Evolutionary conservation across 2,113 vertebrate genomes (phyloP).

Genomic region (Petromus typicus): DNA sequence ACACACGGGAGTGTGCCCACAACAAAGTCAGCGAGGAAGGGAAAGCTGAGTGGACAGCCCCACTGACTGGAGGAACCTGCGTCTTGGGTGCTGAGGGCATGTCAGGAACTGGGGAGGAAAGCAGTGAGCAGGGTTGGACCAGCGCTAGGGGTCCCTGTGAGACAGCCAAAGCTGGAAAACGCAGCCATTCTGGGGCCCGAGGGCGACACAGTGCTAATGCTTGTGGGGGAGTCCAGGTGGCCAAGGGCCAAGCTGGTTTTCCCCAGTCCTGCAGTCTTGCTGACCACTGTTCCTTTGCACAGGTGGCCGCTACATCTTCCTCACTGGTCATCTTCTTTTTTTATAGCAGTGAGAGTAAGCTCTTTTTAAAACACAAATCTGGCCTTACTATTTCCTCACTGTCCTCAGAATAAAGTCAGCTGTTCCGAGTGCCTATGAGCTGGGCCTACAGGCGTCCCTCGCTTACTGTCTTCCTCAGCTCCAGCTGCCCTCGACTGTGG

Average conservation of each 20-base stretch:
- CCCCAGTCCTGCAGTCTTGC: neutral
- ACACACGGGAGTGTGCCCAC: neutral
- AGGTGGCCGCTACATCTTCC: neutral
- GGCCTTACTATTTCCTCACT: neutral
- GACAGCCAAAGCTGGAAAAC: neutral
- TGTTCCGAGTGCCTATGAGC: neutral
- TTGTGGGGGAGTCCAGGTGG: too few species aligned
- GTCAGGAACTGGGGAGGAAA: neutral
- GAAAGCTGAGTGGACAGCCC: neutral
- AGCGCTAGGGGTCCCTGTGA: neutral
- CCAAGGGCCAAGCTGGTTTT: neutral
- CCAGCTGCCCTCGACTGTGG: neutral
- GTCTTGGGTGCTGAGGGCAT: neutral
- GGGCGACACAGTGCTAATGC: neutral
- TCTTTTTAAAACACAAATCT: neutral
- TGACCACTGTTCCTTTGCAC: neutral
- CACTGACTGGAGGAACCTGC: neutral
- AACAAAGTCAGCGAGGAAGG: neutral
- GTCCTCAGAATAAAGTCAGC: neutral
- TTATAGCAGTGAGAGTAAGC: neutral
- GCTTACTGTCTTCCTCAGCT: neutral
- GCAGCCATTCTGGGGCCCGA: neutral
- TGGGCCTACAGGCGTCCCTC: neutral
- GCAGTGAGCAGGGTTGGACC: neutral
- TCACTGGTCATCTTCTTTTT: slow-evolving; percentile 20